phyloP scores from a whole-genome alignment of 2,888 invertebrate genomes.

The Alcis repandata region DNA sequence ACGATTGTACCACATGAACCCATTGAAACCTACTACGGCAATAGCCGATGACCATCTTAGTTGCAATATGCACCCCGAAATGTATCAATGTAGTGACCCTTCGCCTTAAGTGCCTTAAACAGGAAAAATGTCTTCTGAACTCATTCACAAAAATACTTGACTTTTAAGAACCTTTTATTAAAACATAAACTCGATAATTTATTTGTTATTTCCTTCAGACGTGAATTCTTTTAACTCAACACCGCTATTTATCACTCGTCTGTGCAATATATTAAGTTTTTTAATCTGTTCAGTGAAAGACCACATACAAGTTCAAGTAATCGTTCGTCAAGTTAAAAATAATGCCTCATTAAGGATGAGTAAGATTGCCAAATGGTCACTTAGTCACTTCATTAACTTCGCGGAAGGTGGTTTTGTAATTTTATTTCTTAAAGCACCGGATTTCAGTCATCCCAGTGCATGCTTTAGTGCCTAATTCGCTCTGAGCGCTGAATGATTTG shows the following conservation, averaged over 20 bases:
- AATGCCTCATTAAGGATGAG: slow-evolving; percentile 56
- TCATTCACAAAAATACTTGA: slow-evolving; percentile 4
- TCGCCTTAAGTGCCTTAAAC: neutral
- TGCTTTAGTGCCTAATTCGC: slow-evolving; percentile 63
- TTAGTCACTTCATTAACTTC: slow-evolving; percentile 74
- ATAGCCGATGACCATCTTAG: too few relatives aligned
- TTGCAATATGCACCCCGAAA: too few relatives aligned
- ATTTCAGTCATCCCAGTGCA: slow-evolving; percentile 46
- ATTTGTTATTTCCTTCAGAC: slow-evolving; percentile 9
- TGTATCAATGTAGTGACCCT: too few relatives aligned
- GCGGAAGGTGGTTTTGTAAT: slow-evolving; percentile 53
- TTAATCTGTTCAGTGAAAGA: slow-evolving; percentile 55
- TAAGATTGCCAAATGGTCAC: slow-evolving; percentile 55
- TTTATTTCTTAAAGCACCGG: slow-evolving; percentile 24
- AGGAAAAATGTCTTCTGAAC: neutral
- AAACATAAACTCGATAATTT: slow-evolving; percentile 12
- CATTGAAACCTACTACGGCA: too few relatives aligned
- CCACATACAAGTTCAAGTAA: slow-evolving; percentile 48
- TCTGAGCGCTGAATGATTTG: slow-evolving; percentile 68
- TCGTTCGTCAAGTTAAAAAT: slow-evolving; percentile 54
- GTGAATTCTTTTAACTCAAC: slow-evolving; percentile 31
- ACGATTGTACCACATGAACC: too few relatives aligned
- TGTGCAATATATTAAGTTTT: slow-evolving; percentile 53
- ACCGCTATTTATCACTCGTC: slow-evolving; percentile 48
- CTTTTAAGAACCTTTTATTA: neutral